Base-by-base conservation (phyloP, 2,113 vertebrate species). In the Callionymus lyra region DNA sequence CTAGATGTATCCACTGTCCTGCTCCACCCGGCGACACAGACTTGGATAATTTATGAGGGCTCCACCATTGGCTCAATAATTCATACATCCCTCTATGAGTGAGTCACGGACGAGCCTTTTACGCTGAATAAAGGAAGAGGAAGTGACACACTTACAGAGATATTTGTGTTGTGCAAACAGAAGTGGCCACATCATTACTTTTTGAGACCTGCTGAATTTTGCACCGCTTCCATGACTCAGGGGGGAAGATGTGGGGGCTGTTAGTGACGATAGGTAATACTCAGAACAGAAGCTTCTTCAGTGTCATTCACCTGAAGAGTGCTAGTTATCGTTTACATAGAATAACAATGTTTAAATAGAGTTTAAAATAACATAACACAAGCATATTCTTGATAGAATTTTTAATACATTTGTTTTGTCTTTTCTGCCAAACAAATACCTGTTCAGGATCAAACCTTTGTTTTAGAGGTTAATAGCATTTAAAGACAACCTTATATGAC, bases 1-100 rank as follows among this genome's bases (percentile, higher is more conserved):
- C 44, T 43, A 43, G 55, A 61, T 34, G 50, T 36, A 50, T 38
- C 40, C 44, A 48, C 31, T 32, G 56, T 27, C 50, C 51, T n/a
- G 49, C 61, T 71, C 51, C 37, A 38, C 47, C 56, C 38, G 15
- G 62, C 32, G 61, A 59, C 57, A 46, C 50, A 6, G 9, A 1
- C 11, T 65, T 84, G 47, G 57, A 81, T 85, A 63, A 85, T 86
- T 85, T 53, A 85, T 79, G 75, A 85, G 64, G 70, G 56, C 72
- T 68, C 68, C 64, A 52, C 64, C 60, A 49, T 16, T 21, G 51
- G 47, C 41, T 86, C 57, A 85, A 86, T 83, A 72, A 85, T 85
- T 82, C 70, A 86, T 58, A 19, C 27, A 32, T 18, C 49, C 57
- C 51, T 63, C 50, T 35, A 40, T 44, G 59, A 67, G 38, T 57